Evolutionary conservation across 2,113 vertebrate genomes (phyloP), one percentile per base, ranked within the genome.

Genomic region (Conger conger): DNA sequence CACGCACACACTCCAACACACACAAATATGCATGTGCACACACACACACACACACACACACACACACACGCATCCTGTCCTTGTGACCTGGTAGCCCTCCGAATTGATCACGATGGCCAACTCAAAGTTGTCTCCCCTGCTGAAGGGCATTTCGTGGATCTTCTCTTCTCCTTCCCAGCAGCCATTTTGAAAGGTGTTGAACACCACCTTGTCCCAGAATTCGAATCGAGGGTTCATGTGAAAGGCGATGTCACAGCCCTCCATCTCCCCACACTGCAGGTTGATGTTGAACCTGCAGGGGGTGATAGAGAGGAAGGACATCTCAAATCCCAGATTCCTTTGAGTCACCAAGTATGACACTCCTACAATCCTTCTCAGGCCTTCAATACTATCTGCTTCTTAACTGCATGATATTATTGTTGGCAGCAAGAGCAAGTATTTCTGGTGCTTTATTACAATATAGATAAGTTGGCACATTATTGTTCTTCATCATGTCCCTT

Each of bases 201-300:
- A 95, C 7, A 97, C 94, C 76, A 97, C 95, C 57, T 94, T 96
- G 93, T 97, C 96, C 94, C 92, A 86, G 83, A 95, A 93, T 0
- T 96, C 94, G 8, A 96, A 96, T 0, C 96, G 95, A 2, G 96
- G 96, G 84, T 96, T 97, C 89, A 96, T 92, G 91, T 96, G 96
- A 5, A 97, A 91, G 80, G 95, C 95, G 0, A 97, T 79, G 84
- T 97, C 95, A 0, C 89, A 82, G 37, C 90, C 93, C 0, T 93
- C 89, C 0, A 80, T 86, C 20, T 89, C 88, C 0, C 93, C 96
- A 18, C 93, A 94, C 5, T 83, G 33, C 40, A 97, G 94, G 91
- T 96, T 96, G 63, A 97, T 54, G 0, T 23, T 23, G 88, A 97
- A 97, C 84, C 97, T 97, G 88, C 0, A 20, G 63, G 68, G 45